phyloP scores from a whole-genome alignment of 2,113 vertebrate species.

The Syngnathoides biaculeatus region DNA sequence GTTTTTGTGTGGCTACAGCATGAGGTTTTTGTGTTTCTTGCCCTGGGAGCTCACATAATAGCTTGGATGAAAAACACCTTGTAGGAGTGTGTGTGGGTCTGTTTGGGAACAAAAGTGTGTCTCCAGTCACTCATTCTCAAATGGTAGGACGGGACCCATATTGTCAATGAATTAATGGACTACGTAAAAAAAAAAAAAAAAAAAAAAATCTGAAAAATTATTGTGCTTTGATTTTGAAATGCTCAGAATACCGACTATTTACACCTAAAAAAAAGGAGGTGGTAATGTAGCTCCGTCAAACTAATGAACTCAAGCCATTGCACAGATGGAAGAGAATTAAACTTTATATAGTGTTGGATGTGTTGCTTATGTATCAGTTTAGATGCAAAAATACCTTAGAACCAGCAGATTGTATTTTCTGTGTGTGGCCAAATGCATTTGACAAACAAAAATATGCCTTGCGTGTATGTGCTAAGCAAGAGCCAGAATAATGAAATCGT shows the following conservation, averaged over 20 bases:
- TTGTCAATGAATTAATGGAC: background rate
- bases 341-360: no score
- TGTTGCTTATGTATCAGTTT: no score
- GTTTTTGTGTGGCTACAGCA: background rate
- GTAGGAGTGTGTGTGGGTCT: background rate
- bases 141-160: background rate
- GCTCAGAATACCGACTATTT: background rate
- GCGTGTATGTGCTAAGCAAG: no score
- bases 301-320: no score
- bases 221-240: background rate
- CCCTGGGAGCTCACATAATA: constrained; percentile 3
- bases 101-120: background rate
- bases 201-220: background rate
- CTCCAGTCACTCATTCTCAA: background rate
- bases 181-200: no score
- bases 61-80: background rate
- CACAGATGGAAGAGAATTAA: background rate
- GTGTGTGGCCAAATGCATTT: no score
- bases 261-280: background rate
- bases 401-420: no score
- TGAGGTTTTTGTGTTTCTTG: background rate
- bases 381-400: no score
- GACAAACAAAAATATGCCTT: no score
- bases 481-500: no score
- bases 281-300: no score